phyloP scores from a whole-genome alignment of 2,113 vertebrate species.

The Lophius piscatorius region DNA sequence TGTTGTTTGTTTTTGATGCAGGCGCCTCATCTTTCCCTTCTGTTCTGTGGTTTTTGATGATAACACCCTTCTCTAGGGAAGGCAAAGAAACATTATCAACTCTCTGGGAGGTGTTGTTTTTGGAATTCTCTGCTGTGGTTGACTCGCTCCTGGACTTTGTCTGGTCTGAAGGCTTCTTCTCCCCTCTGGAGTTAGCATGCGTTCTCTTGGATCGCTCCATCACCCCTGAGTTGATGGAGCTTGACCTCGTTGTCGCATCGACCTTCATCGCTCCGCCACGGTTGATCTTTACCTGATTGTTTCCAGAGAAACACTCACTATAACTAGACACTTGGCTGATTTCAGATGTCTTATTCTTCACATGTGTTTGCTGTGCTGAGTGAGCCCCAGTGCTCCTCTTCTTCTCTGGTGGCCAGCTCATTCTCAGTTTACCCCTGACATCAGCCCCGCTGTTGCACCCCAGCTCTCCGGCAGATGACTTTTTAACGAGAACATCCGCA shows the following conservation, averaged over 20 bases:
- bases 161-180: conserved; percentile 21
- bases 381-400: conserved; percentile 18
- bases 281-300: conserved; percentile 6
- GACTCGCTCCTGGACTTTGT: conserved; percentile 20
- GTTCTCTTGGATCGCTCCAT: conserved; percentile 16
- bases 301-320: background rate
- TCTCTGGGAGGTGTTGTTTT: conserved; percentile 8
- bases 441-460: conserved; percentile 37
- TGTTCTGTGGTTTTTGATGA: conserved; percentile 10
- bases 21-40: conserved; percentile 3
- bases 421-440: conserved; percentile 67
- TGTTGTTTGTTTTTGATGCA: conserved; percentile 9
- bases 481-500: conserved; percentile 1
- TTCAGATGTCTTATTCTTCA: conserved; percentile 34
- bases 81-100: background rate
- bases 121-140: conserved; percentile 28
- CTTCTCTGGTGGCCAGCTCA: conserved; percentile 79
- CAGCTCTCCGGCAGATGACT: conserved; percentile 60
- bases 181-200: background rate
- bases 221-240: background rate
- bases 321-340: conserved; percentile 1
- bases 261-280: conserved; percentile 21
- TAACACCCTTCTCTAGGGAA: background rate
- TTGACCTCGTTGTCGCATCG: conserved; percentile 16
- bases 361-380: background rate